Percentiles rank a stretch among this genome's conserved stretches.
Evolutionary conservation across 2,888 invertebrate genomes (phyloP).

Genomic region (Ectobius pallidus): DNA sequence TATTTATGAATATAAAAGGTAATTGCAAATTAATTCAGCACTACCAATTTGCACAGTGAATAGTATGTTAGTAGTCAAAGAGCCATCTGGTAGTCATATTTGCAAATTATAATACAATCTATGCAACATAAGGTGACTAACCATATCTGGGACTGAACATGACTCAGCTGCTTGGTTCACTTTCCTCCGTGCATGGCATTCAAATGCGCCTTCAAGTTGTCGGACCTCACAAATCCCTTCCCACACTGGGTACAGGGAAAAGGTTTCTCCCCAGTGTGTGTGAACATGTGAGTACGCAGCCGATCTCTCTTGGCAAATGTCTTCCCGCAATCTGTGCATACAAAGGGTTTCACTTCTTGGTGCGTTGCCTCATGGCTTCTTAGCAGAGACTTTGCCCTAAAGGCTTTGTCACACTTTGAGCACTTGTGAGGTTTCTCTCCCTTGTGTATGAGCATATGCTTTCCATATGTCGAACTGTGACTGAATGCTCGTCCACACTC

Average conservation of each 20-base stretch:
- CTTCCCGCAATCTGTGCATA: conserved; percentile 5
- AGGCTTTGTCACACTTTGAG: conserved; percentile 11
- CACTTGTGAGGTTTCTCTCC: conserved; percentile 3
- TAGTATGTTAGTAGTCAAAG: no score
- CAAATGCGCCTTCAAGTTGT: conserved; percentile 12
- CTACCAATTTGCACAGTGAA: no score
- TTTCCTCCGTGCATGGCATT: not conserved
- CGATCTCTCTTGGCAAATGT: conserved; percentile 19
- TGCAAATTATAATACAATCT: no score
- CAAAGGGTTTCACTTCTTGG: not conserved
- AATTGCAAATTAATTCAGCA: no score
- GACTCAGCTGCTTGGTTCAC: no score
- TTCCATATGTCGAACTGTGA: not conserved
- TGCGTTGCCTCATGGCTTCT: conserved; percentile 14
- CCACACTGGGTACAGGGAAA: conserved; percentile 9
- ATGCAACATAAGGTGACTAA: no score
- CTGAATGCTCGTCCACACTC: conserved; percentile 14
- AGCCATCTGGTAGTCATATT: no score
- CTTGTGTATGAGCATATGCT: conserved; percentile 8
- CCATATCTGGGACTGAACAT: no score
- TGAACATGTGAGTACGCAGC: not conserved
- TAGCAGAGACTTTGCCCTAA: not conserved
- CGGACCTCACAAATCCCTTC: conserved; percentile 14
- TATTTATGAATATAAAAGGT: no score
- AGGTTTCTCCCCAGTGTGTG: conserved; percentile 7